Conservation (phyloP, 2,113 vertebrate species). For the Hydrolagus affinis region DNA sequence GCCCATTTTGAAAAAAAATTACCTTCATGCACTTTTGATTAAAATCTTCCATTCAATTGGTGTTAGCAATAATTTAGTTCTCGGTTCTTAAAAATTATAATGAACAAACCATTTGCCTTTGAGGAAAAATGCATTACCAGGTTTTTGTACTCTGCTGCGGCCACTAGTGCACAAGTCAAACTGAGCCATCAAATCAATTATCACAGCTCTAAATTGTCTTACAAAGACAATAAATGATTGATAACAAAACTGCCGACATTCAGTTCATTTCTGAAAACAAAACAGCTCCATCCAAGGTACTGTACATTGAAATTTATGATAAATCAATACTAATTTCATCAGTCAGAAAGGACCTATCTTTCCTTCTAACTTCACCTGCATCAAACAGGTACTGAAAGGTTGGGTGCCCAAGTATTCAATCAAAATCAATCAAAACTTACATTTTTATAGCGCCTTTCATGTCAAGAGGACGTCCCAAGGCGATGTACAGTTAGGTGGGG, state of each 20-base stretch:
- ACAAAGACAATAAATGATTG: conserved; percentile 67
- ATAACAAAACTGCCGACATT: conserved; percentile 80
- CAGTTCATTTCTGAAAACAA: conserved; percentile 73
- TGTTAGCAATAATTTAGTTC: neutral
- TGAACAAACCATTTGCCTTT: conserved; percentile 47
- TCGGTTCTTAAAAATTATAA: neutral
- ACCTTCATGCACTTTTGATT: neutral
- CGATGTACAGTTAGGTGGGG: no score
- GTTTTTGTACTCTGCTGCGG: conserved; percentile 44
- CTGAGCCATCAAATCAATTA: conserved; percentile 60
- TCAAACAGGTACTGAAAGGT: conserved; percentile 35
- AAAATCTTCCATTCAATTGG: neutral
- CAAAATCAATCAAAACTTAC: no score
- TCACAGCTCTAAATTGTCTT: conserved; percentile 52
- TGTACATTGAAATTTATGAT: conserved; percentile 76
- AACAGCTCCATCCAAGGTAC: conserved; percentile 61
- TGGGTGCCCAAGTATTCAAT: neutral
- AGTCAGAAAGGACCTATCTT: conserved; percentile 58
- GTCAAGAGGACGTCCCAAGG: no score
- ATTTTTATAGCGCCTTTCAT: no score
- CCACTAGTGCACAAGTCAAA: conserved; percentile 52
- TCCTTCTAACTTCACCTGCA: conserved; percentile 54
- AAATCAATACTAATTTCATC: conserved; percentile 85
- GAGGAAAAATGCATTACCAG: conserved; percentile 51
- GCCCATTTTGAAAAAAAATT: neutral